A percentile compares a stretch with the other conserved stretches of the same genome.
These are phyloP conservation scores for Drosophila athabasca DNA, from an alignment of 1,140 invertebrate genomes.

Conservation along the genomic window DNA sequence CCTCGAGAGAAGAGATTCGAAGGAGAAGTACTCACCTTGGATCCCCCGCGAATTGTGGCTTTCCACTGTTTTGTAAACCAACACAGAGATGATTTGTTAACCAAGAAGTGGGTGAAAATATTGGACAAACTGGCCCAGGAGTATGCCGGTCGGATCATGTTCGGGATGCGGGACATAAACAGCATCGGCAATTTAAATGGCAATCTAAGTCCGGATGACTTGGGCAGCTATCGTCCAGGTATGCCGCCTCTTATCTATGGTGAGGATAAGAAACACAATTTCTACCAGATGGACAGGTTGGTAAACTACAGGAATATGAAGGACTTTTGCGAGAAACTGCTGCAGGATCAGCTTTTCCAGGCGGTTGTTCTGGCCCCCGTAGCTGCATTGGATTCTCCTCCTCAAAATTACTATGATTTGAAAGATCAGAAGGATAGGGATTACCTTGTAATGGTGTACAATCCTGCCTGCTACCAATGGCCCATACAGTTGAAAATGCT, in stretches of 20 bases:
- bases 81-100: not conserved
- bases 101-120: constrained; percentile 22
- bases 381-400: constrained; percentile 3
- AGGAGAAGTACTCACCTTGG: not conserved
- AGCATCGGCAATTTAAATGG: constrained; percentile 16
- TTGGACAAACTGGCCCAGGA: constrained; percentile 25
- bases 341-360: constrained; percentile 8
- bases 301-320: constrained; percentile 44
- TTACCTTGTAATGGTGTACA: constrained; percentile 44
- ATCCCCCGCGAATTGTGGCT: constrained; percentile 27
- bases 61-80: constrained; percentile 35
- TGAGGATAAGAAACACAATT: constrained; percentile 14
- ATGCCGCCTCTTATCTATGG: constrained; percentile 45
- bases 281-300: constrained; percentile 55
- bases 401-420: constrained; percentile 41
- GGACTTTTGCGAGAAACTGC: too few species aligned
- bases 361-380: constrained; percentile 23
- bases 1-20: not conserved
- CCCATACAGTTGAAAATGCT: constrained; percentile 34
- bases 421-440: constrained; percentile 17
- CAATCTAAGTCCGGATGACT: constrained; percentile 16
- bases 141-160: constrained; percentile 31
- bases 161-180: constrained; percentile 30
- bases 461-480: constrained; percentile 49
- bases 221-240: constrained; percentile 35